A percentile compares a stretch with the other conserved stretches of the same genome.
Evolutionary conservation across 2,113 vertebrate genomes (phyloP).

Genomic region (Corynorhinus townsendii): DNA sequence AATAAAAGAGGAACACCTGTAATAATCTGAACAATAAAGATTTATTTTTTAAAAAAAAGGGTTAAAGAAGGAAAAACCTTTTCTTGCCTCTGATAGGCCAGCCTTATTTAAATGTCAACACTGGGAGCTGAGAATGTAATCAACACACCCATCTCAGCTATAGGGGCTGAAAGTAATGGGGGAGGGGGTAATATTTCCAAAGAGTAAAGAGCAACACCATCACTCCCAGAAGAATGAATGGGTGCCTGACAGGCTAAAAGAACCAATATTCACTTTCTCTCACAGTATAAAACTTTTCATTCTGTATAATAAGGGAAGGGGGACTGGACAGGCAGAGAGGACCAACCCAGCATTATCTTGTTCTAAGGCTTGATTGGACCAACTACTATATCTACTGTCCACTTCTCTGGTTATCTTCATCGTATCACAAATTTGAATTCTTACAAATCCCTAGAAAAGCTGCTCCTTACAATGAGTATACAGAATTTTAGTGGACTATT

Average conservation of each 20-base stretch:
- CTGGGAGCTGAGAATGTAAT: background rate
- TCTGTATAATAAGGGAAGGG: background rate
- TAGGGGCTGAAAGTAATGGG: background rate
- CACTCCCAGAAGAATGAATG: background rate
- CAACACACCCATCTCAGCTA: background rate
- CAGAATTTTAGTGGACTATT: slow-evolving; percentile 47
- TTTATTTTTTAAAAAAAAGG: too few species aligned
- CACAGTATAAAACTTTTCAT: background rate
- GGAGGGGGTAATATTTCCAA: background rate
- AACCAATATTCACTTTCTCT: background rate
- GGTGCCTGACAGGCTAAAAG: background rate
- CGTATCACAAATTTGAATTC: background rate
- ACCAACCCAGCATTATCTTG: background rate
- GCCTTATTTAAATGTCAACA: background rate
- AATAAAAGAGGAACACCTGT: too few species aligned
- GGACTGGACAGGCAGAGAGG: background rate
- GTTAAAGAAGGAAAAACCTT: background rate
- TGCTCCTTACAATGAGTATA: background rate
- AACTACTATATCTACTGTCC: background rate
- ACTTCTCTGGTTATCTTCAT: background rate
- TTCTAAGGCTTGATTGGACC: background rate
- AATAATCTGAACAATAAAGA: too few species aligned
- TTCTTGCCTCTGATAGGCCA: background rate
- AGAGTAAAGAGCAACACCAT: background rate
- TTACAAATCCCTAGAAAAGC: slow-evolving; percentile 23